phyloP scores from a whole-genome alignment of 2,888 invertebrate species.

The Glyphotaelius pellucidus region DNA sequence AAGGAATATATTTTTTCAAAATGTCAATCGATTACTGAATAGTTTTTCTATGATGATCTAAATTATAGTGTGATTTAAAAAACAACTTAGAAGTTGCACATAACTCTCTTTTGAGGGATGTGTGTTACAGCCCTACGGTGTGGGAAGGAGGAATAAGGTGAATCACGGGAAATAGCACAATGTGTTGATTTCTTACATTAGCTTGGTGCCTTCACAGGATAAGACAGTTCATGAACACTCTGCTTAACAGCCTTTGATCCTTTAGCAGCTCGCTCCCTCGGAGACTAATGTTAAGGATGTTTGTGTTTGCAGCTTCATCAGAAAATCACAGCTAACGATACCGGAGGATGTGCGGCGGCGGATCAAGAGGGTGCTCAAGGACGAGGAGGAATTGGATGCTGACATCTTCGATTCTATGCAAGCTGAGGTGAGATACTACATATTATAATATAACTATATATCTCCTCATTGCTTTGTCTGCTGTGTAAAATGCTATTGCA shows the following conservation, averaged over 20 bases:
- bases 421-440: conserved; percentile 77
- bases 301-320: conserved; percentile 80
- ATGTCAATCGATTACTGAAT: no score
- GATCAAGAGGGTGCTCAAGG: conserved; percentile 86
- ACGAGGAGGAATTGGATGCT: conserved; percentile 83
- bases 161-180: background rate
- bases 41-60: no score
- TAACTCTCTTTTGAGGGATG: no score
- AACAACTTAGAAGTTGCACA: no score
- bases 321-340: conserved; percentile 89
- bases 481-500: background rate
- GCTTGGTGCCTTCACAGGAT: background rate
- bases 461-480: background rate
- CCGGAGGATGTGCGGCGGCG: conserved; percentile 88
- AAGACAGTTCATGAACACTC: background rate
- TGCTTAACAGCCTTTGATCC: background rate
- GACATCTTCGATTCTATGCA: conserved; percentile 92
- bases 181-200: background rate
- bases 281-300: background rate
- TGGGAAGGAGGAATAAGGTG: background rate
- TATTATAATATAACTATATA: background rate
- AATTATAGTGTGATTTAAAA: no score
- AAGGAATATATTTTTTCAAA: no score
- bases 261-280: background rate
- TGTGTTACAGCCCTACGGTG: no score